Evolutionary conservation across 2,888 invertebrate genomes (phyloP).

Genomic region (Eupithecia tripunctaria): DNA sequence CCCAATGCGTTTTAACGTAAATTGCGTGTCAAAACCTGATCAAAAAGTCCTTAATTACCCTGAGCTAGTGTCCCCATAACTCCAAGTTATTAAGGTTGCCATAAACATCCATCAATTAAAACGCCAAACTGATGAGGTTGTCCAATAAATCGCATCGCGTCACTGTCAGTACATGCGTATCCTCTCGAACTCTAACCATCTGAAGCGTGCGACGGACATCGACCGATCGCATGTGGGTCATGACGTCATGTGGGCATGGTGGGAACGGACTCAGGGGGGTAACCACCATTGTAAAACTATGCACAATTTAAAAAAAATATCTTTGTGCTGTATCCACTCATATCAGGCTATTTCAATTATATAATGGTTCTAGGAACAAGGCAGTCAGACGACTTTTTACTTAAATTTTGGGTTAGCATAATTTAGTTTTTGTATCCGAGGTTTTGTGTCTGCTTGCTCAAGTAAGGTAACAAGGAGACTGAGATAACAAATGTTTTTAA

Average conservation of each 20-base stretch:
- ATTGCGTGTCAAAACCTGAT: background rate
- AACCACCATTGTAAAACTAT: background rate
- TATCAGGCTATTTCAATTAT: too few relatives aligned
- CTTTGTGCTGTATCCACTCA: too few relatives aligned
- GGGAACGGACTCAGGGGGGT: slow-evolving; percentile 20
- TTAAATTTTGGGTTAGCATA: too few relatives aligned
- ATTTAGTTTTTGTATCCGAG: too few relatives aligned
- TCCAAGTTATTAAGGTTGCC: slow-evolving; percentile 25
- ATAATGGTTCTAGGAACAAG: too few relatives aligned
- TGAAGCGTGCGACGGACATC: slow-evolving; percentile 51
- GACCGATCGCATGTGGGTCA: slow-evolving; percentile 55
- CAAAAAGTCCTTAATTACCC: background rate
- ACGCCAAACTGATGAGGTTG: slow-evolving; percentile 24
- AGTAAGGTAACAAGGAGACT: too few relatives aligned
- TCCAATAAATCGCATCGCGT: slow-evolving; percentile 29
- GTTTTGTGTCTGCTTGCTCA: too few relatives aligned
- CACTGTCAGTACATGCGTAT: slow-evolving; percentile 40
- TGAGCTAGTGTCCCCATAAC: slow-evolving; percentile 16
- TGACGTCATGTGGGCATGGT: slow-evolving; percentile 50
- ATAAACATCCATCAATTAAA: slow-evolving; percentile 33
- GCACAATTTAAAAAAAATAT: too few relatives aligned
- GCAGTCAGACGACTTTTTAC: too few relatives aligned
- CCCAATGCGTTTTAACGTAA: background rate
- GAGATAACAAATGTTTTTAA: too few relatives aligned
- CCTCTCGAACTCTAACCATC: slow-evolving; percentile 39